phyloP scores from a whole-genome alignment of 2,797 vertebrate species.

The Cyclura pinguis region DNA sequence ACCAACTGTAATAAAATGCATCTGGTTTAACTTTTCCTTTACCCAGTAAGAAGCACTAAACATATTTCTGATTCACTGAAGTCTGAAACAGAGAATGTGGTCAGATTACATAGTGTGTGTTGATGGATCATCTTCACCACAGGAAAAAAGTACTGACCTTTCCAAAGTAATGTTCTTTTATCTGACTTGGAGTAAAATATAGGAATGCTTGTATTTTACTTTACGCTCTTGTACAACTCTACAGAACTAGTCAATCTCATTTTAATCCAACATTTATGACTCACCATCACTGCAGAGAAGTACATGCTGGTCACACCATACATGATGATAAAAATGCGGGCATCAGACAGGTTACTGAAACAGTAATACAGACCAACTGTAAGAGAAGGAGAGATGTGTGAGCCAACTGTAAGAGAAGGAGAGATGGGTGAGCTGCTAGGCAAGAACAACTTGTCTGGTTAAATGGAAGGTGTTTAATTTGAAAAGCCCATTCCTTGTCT shows the following conservation, averaged over 20 bases:
- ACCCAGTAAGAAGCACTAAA: too few relatives aligned
- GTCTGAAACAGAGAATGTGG: not conserved
- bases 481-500: not conserved
- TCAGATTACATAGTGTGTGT: not conserved
- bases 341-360: slow-evolving; percentile 97
- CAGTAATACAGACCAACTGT: slow-evolving; percentile 98
- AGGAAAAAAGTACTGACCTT: not conserved
- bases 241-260: not conserved
- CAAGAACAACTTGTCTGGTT: not conserved
- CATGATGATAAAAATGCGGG: slow-evolving; percentile 99
- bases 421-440: slow-evolving; percentile 21
- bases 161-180: not conserved
- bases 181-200: not conserved
- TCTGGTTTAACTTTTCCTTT: too few relatives aligned
- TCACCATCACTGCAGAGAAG: slow-evolving; percentile 98
- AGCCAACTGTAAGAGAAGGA: slow-evolving; percentile 82
- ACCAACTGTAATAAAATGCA: too few relatives aligned
- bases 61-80: too few relatives aligned
- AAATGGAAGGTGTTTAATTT: not conserved
- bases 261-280: not conserved
- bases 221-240: not conserved
- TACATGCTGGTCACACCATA: slow-evolving; percentile 99
- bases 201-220: not conserved
- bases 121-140: not conserved
- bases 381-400: slow-evolving; percentile 37